Percentiles rank a stretch among this genome's conserved stretches.
phyloP scores from a whole-genome alignment of 2,888 invertebrate species.

The Brachylomia viminalis region DNA sequence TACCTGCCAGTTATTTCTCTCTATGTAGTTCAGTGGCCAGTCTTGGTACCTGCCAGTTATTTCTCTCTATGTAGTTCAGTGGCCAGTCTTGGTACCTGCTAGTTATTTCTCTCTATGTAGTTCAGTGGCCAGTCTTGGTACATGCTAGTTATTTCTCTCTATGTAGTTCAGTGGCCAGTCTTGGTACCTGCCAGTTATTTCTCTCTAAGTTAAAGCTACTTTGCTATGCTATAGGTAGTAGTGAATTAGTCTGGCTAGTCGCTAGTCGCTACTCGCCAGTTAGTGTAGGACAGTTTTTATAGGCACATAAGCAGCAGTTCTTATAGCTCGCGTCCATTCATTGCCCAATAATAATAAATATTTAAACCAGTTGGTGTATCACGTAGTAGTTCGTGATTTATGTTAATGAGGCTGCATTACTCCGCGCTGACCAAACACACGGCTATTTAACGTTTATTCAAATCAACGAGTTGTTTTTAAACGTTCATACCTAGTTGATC shows the following conservation, averaged over 20 bases:
- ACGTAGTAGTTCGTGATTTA: background rate
- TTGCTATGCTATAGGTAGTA: background rate
- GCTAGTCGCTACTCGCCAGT: background rate
- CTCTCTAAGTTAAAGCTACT: background rate
- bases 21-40: too few relatives aligned
- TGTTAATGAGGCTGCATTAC: conserved; percentile 7
- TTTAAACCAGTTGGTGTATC: conserved; percentile 4
- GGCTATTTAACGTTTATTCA: conserved; percentile 9
- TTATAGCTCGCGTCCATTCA: conserved; percentile 20
- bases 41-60: too few relatives aligned
- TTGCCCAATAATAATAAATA: background rate
- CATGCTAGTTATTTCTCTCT: too few relatives aligned
- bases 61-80: too few relatives aligned
- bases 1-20: too few relatives aligned
- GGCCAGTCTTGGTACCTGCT: too few relatives aligned
- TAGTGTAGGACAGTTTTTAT: background rate
- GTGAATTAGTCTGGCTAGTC: background rate
- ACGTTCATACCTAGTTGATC: conserved; percentile 2
- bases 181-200: background rate
- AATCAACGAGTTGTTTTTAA: conserved; percentile 24
- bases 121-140: too few relatives aligned
- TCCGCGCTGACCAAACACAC: background rate
- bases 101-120: too few relatives aligned
- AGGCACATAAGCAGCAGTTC: background rate
- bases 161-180: background rate